These are phyloP conservation scores for Cheiracanthium punctorium DNA, from an alignment of 2,888 invertebrate genomes.

Conservation along the genomic window DNA sequence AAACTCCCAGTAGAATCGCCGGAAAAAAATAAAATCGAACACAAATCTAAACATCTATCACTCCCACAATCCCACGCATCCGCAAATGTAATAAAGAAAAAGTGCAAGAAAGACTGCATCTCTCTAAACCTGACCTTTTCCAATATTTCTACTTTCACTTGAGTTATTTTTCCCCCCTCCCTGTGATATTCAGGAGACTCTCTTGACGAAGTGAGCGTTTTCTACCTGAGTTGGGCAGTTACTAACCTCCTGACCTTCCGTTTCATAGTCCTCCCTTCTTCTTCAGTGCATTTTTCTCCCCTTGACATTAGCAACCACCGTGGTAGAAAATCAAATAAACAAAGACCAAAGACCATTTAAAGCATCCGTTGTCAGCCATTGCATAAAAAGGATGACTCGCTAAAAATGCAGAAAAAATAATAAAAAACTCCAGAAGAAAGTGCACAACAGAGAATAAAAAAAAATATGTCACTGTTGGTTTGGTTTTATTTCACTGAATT, in stretches of 20 bases:
- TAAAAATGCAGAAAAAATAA: background rate
- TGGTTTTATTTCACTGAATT: background rate
- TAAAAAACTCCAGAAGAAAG: background rate
- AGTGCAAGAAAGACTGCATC: background rate
- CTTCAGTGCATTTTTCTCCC: background rate
- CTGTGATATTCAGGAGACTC: background rate
- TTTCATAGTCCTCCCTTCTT: background rate
- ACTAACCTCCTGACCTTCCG: background rate
- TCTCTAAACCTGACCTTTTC: background rate
- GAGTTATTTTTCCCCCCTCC: background rate
- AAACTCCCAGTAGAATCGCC: too few relatives aligned
- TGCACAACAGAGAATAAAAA: background rate
- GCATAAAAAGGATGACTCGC: background rate
- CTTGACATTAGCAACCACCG: background rate
- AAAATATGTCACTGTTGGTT: slow-evolving; percentile 13
- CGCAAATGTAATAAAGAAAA: too few relatives aligned
- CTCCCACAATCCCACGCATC: background rate
- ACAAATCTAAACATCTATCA: background rate
- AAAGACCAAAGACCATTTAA: background rate
- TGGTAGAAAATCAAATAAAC: slow-evolving; percentile 17
- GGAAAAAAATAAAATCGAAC: too few relatives aligned
- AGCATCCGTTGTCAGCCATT: background rate
- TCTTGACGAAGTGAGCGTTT: background rate
- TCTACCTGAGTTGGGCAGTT: slow-evolving; percentile 7
- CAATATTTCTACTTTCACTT: background rate